Conservation (phyloP, 2,888 invertebrate species). For the Achlya flavicornis region DNA sequence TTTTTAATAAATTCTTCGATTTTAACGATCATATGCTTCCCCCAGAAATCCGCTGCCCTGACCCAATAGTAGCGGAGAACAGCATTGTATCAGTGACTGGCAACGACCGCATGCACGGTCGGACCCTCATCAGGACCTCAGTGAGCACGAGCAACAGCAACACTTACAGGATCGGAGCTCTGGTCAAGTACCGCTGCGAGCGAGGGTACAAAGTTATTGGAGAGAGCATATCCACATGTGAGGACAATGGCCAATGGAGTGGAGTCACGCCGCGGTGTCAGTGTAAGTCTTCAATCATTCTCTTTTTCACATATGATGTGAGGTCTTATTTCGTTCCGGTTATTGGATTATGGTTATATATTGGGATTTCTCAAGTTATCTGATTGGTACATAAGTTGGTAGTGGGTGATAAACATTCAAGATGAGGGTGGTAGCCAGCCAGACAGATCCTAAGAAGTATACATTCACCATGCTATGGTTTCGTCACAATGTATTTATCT, state of each 20-base stretch:
- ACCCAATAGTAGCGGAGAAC: slow-evolving; percentile 92
- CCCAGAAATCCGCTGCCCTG: slow-evolving; percentile 93
- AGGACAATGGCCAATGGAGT: slow-evolving; percentile 93
- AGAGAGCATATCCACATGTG: slow-evolving; percentile 92
- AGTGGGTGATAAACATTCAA: too few relatives aligned
- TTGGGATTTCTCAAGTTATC: too few relatives aligned
- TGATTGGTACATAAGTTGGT: too few relatives aligned
- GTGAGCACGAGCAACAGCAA: slow-evolving; percentile 88
- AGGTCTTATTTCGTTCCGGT: too few relatives aligned
- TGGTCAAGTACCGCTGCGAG: slow-evolving; percentile 95
- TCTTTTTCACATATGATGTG: too few relatives aligned
- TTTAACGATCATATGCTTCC: slow-evolving; percentile 25
- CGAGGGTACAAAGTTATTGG: slow-evolving; percentile 94
- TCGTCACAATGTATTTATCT: too few relatives aligned
- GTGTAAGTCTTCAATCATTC: slow-evolving; percentile 85
- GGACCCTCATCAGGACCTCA: slow-evolving; percentile 90
- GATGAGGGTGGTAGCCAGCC: too few relatives aligned
- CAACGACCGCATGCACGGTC: slow-evolving; percentile 94
- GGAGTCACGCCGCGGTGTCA: slow-evolving; percentile 92
- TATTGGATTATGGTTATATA: too few relatives aligned
- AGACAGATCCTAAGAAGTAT: too few relatives aligned
- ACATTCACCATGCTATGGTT: too few relatives aligned
- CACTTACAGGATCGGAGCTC: slow-evolving; percentile 93
- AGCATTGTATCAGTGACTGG: slow-evolving; percentile 95
- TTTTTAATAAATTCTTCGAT: too few relatives aligned